Conservation (phyloP, 2,888 invertebrate genomes). For the Melikaiella ostensackeni region DNA sequence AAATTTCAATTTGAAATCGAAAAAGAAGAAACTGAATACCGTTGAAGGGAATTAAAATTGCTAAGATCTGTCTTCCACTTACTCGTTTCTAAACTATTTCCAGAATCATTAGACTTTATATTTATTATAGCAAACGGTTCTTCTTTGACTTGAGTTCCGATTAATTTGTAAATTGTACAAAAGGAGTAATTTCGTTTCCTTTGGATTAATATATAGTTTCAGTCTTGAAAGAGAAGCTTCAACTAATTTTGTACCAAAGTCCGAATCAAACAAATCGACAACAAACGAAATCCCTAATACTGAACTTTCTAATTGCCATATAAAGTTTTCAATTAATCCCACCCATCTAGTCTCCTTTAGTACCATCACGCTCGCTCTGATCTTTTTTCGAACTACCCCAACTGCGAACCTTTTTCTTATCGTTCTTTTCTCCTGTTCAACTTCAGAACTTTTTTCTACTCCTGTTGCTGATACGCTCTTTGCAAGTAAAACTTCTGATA, state of each 20-base stretch:
- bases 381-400: slow-evolving; percentile 13
- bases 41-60: neutral
- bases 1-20: neutral
- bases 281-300: neutral
- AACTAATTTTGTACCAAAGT: neutral
- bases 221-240: neutral
- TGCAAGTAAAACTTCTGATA: slow-evolving; percentile 20
- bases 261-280: neutral
- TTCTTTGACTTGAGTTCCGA: neutral
- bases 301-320: slow-evolving; percentile 46
- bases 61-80: neutral
- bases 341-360: slow-evolving; percentile 13
- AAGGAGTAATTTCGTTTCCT: neutral
- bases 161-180: neutral
- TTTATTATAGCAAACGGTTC: neutral
- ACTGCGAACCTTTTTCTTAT: neutral
- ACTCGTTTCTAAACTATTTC: neutral
- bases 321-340: slow-evolving; percentile 46
- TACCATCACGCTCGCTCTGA: neutral
- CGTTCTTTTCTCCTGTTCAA: slow-evolving; percentile 7
- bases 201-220: neutral
- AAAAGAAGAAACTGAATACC: neutral
- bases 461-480: neutral
- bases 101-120: neutral
- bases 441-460: slow-evolving; percentile 15